Conservation (phyloP, 2,113 vertebrate genomes). For the Xenopus laevis region DNA sequence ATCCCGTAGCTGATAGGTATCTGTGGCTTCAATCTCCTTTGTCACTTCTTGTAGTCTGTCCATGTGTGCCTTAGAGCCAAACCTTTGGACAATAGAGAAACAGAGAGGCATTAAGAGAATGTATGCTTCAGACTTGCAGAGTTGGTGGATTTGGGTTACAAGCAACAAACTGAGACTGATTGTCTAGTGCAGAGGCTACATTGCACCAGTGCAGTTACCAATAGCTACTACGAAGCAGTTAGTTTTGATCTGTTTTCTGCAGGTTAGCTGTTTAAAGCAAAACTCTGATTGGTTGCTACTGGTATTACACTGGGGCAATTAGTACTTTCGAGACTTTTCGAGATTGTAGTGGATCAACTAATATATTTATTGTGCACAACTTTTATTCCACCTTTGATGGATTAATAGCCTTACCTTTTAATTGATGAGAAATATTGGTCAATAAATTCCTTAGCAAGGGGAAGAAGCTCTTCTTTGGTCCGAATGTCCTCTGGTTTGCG, state of each 20-base stretch:
- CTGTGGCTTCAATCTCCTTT: constrained; percentile 82
- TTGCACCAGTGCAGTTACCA: too few relatives aligned
- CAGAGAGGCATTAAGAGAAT: neutral
- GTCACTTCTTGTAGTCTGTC: constrained; percentile 89
- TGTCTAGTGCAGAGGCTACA: too few relatives aligned
- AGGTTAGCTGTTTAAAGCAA: too few relatives aligned
- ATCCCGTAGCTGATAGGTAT: constrained; percentile 90
- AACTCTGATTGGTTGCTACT: too few relatives aligned
- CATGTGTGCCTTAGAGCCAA: constrained; percentile 87
- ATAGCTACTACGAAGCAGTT: too few relatives aligned
- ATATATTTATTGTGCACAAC: neutral
- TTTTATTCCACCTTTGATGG: neutral
- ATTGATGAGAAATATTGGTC: constrained; percentile 96
- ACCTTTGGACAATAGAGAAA: constrained; percentile 60
- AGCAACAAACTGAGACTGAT: too few relatives aligned
- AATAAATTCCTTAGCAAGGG: constrained; percentile 90
- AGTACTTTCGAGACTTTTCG: too few relatives aligned
- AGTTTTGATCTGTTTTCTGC: too few relatives aligned
- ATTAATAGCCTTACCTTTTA: constrained; percentile 72
- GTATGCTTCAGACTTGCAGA: neutral
- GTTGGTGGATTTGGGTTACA: neutral
- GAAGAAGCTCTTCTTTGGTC: constrained; percentile 78
- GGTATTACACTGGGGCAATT: too few relatives aligned
- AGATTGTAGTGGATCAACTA: too few relatives aligned
- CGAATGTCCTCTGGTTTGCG: constrained; percentile 78